Evolutionary conservation across 1,140 invertebrate species (phyloP).

Genomic region (Pararge aegeria): DNA sequence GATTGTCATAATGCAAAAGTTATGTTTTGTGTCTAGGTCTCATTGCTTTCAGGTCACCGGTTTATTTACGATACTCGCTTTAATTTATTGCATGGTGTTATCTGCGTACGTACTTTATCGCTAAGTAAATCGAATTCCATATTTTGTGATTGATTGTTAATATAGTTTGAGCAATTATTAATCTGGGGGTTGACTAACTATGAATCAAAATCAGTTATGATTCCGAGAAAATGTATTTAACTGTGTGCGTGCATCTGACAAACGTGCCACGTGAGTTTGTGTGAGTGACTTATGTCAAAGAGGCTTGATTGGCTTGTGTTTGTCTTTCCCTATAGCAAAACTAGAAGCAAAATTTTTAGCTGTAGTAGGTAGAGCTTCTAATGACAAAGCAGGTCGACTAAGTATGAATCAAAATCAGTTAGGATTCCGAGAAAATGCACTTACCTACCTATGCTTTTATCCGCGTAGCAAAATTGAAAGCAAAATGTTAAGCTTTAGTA

Average conservation of each 20-base stretch:
- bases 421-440: background rate
- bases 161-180: constrained; percentile 18
- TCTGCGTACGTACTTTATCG: constrained; percentile 33
- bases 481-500: too few relatives aligned
- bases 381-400: too few relatives aligned
- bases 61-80: constrained; percentile 39
- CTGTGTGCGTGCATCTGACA: background rate
- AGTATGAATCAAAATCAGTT: constrained; percentile 13
- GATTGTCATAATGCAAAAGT: constrained; percentile 34
- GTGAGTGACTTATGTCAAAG: too few relatives aligned
- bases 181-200: background rate
- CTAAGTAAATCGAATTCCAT: constrained; percentile 42
- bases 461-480: too few relatives aligned
- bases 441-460: too few relatives aligned
- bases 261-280: too few relatives aligned
- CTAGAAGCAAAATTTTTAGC: too few relatives aligned
- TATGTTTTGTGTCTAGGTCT: constrained; percentile 37
- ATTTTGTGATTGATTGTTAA: constrained; percentile 39
- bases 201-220: constrained; percentile 13
- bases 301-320: too few relatives aligned
- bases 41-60: constrained; percentile 42
- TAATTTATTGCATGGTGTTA: constrained; percentile 38
- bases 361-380: too few relatives aligned
- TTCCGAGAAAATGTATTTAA: background rate
- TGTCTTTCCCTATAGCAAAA: too few relatives aligned